A percentile compares a stretch with the other conserved stretches of the same genome.
These are phyloP conservation scores for Pachyuromys duprasi DNA, from an alignment of 2,797 vertebrate genomes.

Conservation along the genomic window DNA sequence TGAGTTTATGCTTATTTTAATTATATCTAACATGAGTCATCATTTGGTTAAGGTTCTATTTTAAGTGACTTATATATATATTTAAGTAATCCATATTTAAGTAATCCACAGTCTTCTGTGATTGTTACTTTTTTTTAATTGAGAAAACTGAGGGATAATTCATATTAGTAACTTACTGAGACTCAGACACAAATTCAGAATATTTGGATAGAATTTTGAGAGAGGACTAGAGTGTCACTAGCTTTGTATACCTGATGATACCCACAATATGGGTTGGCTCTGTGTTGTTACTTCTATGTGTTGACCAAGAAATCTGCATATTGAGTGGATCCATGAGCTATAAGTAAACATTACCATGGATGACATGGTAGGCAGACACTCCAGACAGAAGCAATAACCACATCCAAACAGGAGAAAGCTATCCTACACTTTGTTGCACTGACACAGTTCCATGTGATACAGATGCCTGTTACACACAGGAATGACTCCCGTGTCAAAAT, in stretches of 20 bases:
- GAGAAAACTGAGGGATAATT: not conserved
- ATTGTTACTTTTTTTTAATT: not conserved
- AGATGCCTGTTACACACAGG: not conserved
- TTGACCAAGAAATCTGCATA: not conserved
- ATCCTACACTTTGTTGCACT: not conserved
- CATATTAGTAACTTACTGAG: not conserved
- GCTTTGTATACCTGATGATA: not conserved
- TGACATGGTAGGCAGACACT: not conserved
- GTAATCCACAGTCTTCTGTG: not conserved
- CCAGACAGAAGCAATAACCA: not conserved
- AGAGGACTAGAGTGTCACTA: not conserved
- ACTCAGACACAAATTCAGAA: not conserved
- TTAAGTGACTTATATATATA: not conserved
- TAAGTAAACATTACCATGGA: not conserved
- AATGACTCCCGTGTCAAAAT: not conserved
- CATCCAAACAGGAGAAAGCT: not conserved
- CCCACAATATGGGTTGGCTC: not conserved
- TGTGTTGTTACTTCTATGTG: not conserved
- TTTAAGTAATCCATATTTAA: not conserved
- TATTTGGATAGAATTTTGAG: not conserved
- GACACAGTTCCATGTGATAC: not conserved
- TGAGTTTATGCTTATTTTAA: slow-evolving; percentile 47
- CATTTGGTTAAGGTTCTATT: not conserved
- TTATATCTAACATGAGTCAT: not conserved
- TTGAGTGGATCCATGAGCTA: not conserved